Evolutionary conservation across 2,888 invertebrate species (phyloP), one percentile per base, ranked within the genome.

Genomic region (Macrophya annulata): DNA sequence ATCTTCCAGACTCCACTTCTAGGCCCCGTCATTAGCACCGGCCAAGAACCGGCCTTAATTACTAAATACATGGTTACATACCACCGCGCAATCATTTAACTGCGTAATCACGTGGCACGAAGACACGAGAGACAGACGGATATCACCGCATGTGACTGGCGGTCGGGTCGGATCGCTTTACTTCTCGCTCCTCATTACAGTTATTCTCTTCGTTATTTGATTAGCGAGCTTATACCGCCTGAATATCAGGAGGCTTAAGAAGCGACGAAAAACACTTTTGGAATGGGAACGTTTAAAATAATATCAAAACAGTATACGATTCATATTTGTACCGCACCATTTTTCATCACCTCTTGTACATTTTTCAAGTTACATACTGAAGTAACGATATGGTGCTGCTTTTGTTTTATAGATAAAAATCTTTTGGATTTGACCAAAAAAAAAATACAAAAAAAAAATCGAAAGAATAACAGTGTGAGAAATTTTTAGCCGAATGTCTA

Each of bases 21-120:
- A 37, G 40, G 59, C 62, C 82, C 85, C 87, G 87, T 90, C 88
- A 90, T 90, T 90, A 90, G 88, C 89, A 88, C 88, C 86, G 62
- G 43, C 8, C 81, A 81, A 81, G 81, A 81, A 81, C 81, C 81
- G 87, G 83, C 86, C 86, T 86, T 90, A 90, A 90, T 90, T 90
- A 89, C 89, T 89, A 89, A 89, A 89, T 89, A 88, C 89, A 88
- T 87, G 88, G 88, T 87, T 85, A 87, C 86, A 84, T 81, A 72
- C 82, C 31, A 86, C 85, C 87, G 86, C 87, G 87, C 87, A 88
- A 89, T 87, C 87, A 86, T 86, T 89, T 90, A 90, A 89, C 89
- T 87, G 65, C 71, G 85, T 81, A 81, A 85, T 85, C 81, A 81
- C 62, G 81, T 81, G 81, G 81, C 81, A 43, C 62, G 62, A 62